Base-by-base conservation (phyloP, 2,888 invertebrate genomes). In the Ypsolopha sequella region DNA sequence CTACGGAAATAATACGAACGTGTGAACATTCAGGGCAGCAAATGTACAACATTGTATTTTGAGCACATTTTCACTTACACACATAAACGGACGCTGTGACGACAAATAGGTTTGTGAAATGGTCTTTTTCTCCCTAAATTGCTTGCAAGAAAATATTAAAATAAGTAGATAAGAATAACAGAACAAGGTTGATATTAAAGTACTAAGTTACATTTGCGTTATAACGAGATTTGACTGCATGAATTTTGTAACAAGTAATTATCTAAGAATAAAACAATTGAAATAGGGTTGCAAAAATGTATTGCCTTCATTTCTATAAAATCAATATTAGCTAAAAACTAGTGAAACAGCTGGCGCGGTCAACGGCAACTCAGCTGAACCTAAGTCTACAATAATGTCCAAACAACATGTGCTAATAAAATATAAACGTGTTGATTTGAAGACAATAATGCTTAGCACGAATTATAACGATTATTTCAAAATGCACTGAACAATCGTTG, bases 191-290 rank as follows among this genome's bases (percentile, higher is more conserved):
- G 8, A 9, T 24, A 14, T 35, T 11, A 11, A 13, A 47, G 24
- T 24, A 24, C 2, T 10, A 38, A 47, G 38, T 44, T 38, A 33
- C 11, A 45, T 51, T 62, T 81, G 85, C 85, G 77, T 87, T 87
- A 88, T 90, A 90, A 90, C 90, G 90, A 90, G 90, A 90, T 90
- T 88, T 88, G 86, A 88, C 88, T 88, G 88, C 87, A 87, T 82
- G 84, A 86, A 84, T 76, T 68, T 58, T 58, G 55, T 43, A 43
- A 1, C 14, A 9, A 14, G 34, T 34, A 45, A n/a, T 34, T 45
- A 45, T 10, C 34, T 34, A 34, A 9, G 9, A 34, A 54, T 41
- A 14, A 46, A 48, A 24, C 11, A 38, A 33, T 36, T 47, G 24
- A 38, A 38, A 24, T 24, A 24, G 24, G 24, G 24, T 24, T 45